Evolutionary conservation across 2,797 vertebrate species (phyloP).

Genomic region (Champsocephalus esox): DNA sequence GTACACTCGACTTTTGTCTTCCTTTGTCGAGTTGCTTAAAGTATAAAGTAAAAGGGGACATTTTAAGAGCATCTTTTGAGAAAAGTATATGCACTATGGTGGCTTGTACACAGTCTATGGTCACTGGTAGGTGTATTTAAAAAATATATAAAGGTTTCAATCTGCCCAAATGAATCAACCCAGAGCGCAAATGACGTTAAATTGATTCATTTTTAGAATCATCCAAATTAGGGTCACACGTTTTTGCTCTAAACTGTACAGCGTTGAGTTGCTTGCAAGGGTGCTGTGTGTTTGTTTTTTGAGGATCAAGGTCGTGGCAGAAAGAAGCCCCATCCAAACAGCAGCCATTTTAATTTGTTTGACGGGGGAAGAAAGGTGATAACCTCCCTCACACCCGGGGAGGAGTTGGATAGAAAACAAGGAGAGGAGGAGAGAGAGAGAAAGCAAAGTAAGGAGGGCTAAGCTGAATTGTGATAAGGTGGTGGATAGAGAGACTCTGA

Average conservation of each 20-base stretch:
- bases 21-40: slow-evolving; percentile 2
- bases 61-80: not conserved
- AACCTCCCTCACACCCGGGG: slow-evolving; percentile 63
- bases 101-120: not conserved
- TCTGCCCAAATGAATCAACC: slow-evolving; percentile 5
- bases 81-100: not conserved
- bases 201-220: not conserved
- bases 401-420: slow-evolving; percentile 45
- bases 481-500: slow-evolving; percentile 54
- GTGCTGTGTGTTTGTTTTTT: slow-evolving; percentile 30
- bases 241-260: not conserved
- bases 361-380: slow-evolving; percentile 73
- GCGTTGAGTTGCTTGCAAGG: not conserved
- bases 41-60: not conserved
- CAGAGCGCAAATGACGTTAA: not conserved
- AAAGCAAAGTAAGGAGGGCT: slow-evolving; percentile 54
- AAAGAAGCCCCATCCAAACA: slow-evolving; percentile 72
- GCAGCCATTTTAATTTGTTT: slow-evolving; percentile 81
- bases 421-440: slow-evolving; percentile 16
- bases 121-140: not conserved
- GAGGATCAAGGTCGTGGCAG: slow-evolving; percentile 68
- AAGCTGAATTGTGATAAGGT: slow-evolving; percentile 69
- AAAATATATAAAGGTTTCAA: not conserved
- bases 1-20: too few species aligned
- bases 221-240: not conserved